Base-by-base conservation (phyloP, 2,797 vertebrate genomes). In the Odontamblyopus rebecca region DNA sequence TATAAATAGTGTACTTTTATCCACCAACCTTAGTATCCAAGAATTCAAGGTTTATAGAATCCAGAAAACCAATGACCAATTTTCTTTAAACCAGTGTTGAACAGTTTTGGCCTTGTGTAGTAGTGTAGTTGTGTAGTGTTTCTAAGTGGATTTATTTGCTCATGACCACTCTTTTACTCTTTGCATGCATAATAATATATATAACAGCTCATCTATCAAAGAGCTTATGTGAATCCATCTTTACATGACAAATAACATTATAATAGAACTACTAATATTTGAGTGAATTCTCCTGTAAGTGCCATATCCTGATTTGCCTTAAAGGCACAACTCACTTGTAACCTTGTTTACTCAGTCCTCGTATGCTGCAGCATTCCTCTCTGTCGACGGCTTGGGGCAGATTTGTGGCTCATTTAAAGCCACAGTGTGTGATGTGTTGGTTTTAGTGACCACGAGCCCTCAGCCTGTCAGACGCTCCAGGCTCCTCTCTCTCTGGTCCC, bases 321-420 rank as follows among this genome's bases (percentile, higher is more conserved):
- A 62, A 48, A 48, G 44, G 13, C 44, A 48, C 15, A 48, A 48
- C 44, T 48, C 44, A 72, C 68, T 70, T 76, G 51, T 88, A 82
- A 82, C 83, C 62, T 78, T 82, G 79, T 85, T 86, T 82, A 83
- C 87, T 59, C 78, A 80, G 69, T 3, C 38, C 80, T 72, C 73
- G 38, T 82, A 85, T 82, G 79, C 82, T 74, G 41, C 62, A 67
- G 71, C 83, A 82, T 86, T 85, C 83, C 73, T 79, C 72, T 77
- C 63, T 56, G 72, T 80, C 76, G 26, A 72, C 86, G 84, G 84
- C 86, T 83, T 76, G 70, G 81, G 83, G 85, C 85, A 78, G 85
- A 89, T 88, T 89, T 90, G 89, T 27, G 82, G 84, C 74, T 74
- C 82, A 85, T 86, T 89, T 83, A 77, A 83, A 88, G 73, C 89